phyloP scores from a whole-genome alignment of 2,888 invertebrate genomes.

The Schrankia costaestrigalis region DNA sequence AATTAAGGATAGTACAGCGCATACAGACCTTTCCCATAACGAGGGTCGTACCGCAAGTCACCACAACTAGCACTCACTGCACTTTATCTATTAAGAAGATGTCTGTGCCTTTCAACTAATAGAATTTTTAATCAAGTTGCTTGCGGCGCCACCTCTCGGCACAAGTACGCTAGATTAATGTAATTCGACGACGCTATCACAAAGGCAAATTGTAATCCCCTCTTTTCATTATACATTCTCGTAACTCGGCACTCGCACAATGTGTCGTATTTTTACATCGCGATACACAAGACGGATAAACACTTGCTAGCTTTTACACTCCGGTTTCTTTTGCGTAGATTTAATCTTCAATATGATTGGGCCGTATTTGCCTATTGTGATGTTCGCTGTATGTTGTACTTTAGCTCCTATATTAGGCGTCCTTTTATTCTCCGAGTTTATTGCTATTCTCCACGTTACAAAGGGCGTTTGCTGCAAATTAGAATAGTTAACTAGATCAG shows the following conservation, averaged over 20 bases:
- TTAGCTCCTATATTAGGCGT: too few relatives aligned
- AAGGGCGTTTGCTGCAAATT: too few relatives aligned
- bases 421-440: too few relatives aligned
- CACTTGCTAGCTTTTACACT: too few relatives aligned
- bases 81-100: constrained; percentile 74
- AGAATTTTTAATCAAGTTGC: constrained; percentile 80
- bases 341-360: too few relatives aligned
- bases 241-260: constrained; percentile 62
- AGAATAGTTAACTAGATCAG: too few relatives aligned
- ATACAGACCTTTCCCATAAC: constrained; percentile 20
- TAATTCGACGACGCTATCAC: constrained; percentile 78
- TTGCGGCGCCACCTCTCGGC: constrained; percentile 62
- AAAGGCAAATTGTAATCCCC: constrained; percentile 79
- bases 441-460: too few relatives aligned
- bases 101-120: constrained; percentile 77
- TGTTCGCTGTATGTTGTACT: too few relatives aligned
- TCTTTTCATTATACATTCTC: constrained; percentile 69
- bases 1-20: constrained; percentile 29
- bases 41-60: constrained; percentile 36
- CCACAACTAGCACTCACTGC: constrained; percentile 51
- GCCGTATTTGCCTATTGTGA: too few relatives aligned
- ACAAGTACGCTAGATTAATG: constrained; percentile 75
- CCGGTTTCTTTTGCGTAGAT: too few relatives aligned
- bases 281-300: too few relatives aligned
- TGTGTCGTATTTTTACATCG: constrained; percentile 61